Evolutionary conservation across 2,113 vertebrate genomes (phyloP).

Genomic region (Daboia siamensis): DNA sequence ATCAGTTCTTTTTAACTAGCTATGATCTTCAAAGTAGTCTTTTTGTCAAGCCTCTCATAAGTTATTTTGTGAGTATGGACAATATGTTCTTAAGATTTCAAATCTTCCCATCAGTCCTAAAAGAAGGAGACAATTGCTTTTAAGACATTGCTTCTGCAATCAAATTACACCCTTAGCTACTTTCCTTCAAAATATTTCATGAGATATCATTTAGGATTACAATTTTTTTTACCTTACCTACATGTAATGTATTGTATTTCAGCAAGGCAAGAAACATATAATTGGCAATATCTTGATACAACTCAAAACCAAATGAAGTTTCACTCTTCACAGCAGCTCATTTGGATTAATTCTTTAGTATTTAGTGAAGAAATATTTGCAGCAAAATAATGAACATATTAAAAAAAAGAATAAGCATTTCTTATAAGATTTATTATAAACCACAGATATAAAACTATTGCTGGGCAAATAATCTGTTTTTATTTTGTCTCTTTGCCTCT

Average conservation of each 20-base stretch:
- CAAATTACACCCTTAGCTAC: background rate
- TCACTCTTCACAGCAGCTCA: background rate
- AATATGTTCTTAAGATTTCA: background rate
- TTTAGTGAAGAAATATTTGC: background rate
- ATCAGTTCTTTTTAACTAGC: background rate
- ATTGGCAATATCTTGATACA: background rate
- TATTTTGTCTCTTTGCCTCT: background rate
- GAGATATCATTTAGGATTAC: background rate
- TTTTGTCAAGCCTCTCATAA: background rate
- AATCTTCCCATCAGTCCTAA: background rate
- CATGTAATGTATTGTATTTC: background rate
- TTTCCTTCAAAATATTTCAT: background rate
- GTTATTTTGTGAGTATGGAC: background rate
- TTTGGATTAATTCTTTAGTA: background rate
- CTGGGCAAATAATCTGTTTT: background rate
- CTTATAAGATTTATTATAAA: background rate
- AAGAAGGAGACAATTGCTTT: background rate
- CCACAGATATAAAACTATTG: conserved; percentile 6
- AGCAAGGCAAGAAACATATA: background rate
- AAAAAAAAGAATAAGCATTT: background rate
- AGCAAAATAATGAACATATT: background rate
- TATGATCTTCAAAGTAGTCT: background rate
- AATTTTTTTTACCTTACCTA: background rate
- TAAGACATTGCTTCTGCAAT: background rate
- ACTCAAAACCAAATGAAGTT: background rate